Evolutionary conservation across 30 jellyfish, hydroid and myxozoan species (phyloP).

Genomic region (Turritopsis rubra): DNA sequence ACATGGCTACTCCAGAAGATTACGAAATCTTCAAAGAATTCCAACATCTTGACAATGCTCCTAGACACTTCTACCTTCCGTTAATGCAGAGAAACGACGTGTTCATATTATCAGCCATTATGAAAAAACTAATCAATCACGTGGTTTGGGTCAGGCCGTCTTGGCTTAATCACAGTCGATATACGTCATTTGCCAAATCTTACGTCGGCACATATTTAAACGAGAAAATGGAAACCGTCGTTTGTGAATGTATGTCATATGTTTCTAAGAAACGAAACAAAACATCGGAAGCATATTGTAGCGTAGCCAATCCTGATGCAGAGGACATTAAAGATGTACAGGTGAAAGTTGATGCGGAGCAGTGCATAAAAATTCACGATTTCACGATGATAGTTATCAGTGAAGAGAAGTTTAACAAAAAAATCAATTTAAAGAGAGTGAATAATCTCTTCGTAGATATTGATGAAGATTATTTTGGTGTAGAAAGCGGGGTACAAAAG

Average conservation of each 20-base stretch:
- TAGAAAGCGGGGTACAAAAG: slow-evolving; percentile 14
- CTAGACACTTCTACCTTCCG: slow-evolving; percentile 2
- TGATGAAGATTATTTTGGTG: slow-evolving; percentile 32
- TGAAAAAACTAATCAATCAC: slow-evolving; percentile 3
- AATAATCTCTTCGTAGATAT: slow-evolving; percentile 4
- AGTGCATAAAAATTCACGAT: not conserved
- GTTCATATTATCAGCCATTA: slow-evolving; percentile 13
- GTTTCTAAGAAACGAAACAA: not conserved
- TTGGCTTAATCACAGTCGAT: slow-evolving; percentile 5
- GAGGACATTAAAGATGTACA: not conserved
- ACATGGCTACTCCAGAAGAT: slow-evolving; percentile 18
- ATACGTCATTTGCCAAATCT: not conserved
- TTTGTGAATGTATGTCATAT: slow-evolving; percentile 20
- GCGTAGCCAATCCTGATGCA: not conserved
- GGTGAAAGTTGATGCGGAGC: not conserved
- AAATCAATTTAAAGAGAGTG: not conserved
- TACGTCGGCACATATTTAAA: not conserved
- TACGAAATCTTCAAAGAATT: not conserved
- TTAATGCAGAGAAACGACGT: slow-evolving; percentile 25
- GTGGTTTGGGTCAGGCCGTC: slow-evolving; percentile 16
- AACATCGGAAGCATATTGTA: not conserved
- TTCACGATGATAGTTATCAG: not conserved
- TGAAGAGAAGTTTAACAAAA: not conserved
- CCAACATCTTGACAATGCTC: not conserved
- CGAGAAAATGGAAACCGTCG: not conserved